phyloP scores from a whole-genome alignment of 1,140 invertebrate genomes.

The Drosophila lowei region DNA sequence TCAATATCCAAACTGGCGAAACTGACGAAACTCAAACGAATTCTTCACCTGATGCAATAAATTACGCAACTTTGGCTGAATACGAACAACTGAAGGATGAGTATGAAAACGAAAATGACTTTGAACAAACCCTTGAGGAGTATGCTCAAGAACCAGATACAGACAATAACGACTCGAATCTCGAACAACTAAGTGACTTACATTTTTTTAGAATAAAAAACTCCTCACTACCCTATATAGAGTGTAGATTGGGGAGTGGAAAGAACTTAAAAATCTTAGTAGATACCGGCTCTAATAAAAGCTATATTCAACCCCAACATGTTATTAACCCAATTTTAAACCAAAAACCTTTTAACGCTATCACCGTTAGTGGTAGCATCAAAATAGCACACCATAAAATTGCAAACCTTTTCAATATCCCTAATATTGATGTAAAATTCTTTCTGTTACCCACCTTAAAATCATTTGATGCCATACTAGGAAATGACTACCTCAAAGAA shows the following conservation, averaged over 20 bases:
- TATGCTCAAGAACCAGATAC: too few relatives aligned
- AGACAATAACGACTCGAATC: too few relatives aligned
- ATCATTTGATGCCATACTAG: slow-evolving; percentile 37
- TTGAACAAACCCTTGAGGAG: too few relatives aligned
- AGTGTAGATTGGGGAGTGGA: slow-evolving; percentile 30
- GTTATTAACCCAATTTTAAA: slow-evolving; percentile 24
- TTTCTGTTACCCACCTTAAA: slow-evolving; percentile 26
- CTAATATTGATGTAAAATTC: slow-evolving; percentile 14
- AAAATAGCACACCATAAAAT: slow-evolving; percentile 29
- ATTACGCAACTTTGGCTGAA: too few relatives aligned
- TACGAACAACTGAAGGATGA: too few relatives aligned
- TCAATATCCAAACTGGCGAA: too few relatives aligned
- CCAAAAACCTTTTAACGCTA: slow-evolving; percentile 26
- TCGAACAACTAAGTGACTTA: too few relatives aligned
- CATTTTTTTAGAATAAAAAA: too few relatives aligned
- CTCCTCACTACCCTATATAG: slow-evolving; percentile 51
- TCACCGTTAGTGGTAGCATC: slow-evolving; percentile 32
- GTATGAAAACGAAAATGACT: too few relatives aligned
- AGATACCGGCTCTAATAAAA: slow-evolving; percentile 35
- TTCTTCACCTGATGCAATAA: too few relatives aligned
- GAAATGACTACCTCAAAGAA: too few relatives aligned
- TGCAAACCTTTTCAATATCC: slow-evolving; percentile 30
- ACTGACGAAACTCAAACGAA: too few relatives aligned
- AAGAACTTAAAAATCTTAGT: slow-evolving; percentile 7
- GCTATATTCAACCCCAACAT: slow-evolving; percentile 40